Percentiles rank a stretch among this genome's conserved stretches.
Evolutionary conservation across 2,113 vertebrate species (phyloP).

Genomic region (Prietella phreatophila): DNA sequence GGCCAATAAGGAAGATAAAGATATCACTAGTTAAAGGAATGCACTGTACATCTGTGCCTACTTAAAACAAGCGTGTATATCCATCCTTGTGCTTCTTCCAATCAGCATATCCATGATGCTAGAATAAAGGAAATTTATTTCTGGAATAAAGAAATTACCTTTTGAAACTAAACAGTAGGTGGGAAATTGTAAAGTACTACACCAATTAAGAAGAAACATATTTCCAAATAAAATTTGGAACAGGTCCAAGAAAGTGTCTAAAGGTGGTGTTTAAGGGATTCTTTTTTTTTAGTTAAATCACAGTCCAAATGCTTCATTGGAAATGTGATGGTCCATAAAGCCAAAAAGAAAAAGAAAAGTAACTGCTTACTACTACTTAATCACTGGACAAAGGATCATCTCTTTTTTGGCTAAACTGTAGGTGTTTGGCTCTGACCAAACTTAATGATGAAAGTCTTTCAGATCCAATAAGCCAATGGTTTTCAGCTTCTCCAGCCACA

Average conservation of each 20-base stretch:
- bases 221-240: neutral
- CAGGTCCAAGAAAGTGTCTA: neutral
- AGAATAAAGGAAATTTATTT: neutral
- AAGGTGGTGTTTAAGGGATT: neutral
- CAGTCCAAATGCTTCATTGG: neutral
- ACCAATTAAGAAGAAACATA: neutral
- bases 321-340: neutral
- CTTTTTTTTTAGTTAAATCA: neutral
- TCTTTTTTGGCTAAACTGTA: conserved; percentile 20
- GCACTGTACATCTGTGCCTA: conserved; percentile 23
- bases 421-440: conserved; percentile 3
- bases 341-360: neutral
- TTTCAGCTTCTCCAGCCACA: neutral
- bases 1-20: conserved; percentile 36
- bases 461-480: neutral
- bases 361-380: neutral
- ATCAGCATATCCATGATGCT: neutral
- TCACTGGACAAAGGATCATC: neutral
- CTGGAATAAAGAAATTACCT: neutral
- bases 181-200: neutral
- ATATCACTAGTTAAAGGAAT: conserved; percentile 7
- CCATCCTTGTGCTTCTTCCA: neutral
- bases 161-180: neutral
- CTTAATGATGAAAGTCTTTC: conserved; percentile 24
- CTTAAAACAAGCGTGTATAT: conserved; percentile 26